phyloP scores from a whole-genome alignment of 37 sponge, comb jelly and placozoan species.

The Haliclona indistincta region DNA sequence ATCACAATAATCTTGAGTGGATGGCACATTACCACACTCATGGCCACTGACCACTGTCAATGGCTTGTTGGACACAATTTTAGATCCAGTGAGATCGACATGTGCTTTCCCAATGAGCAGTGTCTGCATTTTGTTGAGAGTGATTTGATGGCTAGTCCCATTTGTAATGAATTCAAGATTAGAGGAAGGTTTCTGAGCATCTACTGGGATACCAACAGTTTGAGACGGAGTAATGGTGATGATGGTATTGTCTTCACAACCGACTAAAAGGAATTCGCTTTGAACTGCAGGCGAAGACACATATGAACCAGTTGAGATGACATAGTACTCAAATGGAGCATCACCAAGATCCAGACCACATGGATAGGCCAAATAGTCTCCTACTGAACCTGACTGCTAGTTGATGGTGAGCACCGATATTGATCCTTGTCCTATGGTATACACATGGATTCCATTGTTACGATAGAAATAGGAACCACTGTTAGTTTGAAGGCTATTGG shows the following conservation, averaged over 20 bases:
- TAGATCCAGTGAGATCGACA: background rate
- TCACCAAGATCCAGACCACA: no score
- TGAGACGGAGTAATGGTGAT: background rate
- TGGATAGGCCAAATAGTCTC: no score
- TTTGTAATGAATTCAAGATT: background rate
- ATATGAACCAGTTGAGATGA: no score
- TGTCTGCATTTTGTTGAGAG: background rate
- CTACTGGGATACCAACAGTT: background rate
- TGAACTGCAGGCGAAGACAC: no score
- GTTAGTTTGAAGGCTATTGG: no score
- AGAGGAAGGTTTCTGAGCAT: background rate
- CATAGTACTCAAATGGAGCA: no score
- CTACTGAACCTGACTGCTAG: no score
- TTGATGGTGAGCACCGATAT: no score
- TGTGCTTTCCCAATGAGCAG: background rate
- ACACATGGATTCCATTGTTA: no score
- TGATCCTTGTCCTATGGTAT: no score
- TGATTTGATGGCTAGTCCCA: background rate
- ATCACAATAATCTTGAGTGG: background rate
- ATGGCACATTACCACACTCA: background rate
- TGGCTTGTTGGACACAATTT: slow-evolving; percentile 3
- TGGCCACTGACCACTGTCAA: slow-evolving; percentile 1
- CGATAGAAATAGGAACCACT: no score
- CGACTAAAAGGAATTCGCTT: no score
- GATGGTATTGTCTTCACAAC: background rate